Conservation (phyloP, 2,113 vertebrate species). For the Pitta sordida region DNA sequence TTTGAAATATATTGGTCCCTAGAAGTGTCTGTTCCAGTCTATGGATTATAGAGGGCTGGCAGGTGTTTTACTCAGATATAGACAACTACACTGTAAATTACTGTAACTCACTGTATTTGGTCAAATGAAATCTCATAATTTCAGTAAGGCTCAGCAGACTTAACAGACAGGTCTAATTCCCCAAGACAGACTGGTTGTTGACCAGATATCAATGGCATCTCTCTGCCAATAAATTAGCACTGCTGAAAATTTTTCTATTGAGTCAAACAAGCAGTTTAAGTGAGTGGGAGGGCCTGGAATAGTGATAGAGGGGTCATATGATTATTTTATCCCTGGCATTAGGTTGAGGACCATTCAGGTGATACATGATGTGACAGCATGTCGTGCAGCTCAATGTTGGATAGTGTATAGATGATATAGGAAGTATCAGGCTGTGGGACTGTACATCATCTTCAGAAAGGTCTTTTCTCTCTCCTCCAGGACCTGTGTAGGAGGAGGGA, state of each 20-base stretch:
- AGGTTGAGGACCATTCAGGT: background rate
- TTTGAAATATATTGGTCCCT: background rate
- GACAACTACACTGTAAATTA: background rate
- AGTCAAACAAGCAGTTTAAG: background rate
- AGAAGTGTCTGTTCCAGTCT: background rate
- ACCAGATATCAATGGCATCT: background rate
- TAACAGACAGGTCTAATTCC: background rate
- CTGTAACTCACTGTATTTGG: background rate
- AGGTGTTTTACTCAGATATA: background rate
- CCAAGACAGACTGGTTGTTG: background rate
- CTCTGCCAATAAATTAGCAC: background rate
- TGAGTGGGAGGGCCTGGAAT: background rate
- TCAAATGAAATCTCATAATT: background rate
- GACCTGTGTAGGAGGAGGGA: background rate
- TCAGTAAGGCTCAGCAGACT: background rate
- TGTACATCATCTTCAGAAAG: background rate
- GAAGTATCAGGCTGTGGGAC: background rate
- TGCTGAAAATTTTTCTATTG: background rate
- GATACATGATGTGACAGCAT: fast-evolving
- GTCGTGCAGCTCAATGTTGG: background rate
- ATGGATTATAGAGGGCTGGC: background rate
- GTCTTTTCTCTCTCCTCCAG: background rate
- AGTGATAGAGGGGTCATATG: background rate
- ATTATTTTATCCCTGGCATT: background rate
- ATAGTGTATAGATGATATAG: background rate